phyloP scores from a whole-genome alignment of 2,797 vertebrate species.

The Hyperoplus immaculatus region DNA sequence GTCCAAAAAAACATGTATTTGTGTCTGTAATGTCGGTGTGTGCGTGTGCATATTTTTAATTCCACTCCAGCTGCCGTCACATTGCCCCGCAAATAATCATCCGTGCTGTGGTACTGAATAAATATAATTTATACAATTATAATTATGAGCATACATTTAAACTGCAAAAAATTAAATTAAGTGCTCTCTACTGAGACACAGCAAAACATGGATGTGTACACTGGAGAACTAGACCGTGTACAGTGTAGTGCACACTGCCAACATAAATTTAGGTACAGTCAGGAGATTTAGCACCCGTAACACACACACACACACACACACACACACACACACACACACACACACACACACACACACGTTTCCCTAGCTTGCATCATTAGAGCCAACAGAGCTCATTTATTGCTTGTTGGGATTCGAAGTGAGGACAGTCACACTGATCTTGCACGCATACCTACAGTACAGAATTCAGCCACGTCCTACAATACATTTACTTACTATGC shows the following conservation, averaged over 20 bases:
- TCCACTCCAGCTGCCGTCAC: slow-evolving; percentile 43
- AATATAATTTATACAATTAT: slow-evolving; percentile 68
- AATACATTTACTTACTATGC: slow-evolving; percentile 17
- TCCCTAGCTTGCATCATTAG: slow-evolving; percentile 47
- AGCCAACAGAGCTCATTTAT: slow-evolving; percentile 57
- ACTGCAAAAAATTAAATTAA: slow-evolving; percentile 41
- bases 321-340: too few species aligned
- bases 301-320: neutral
- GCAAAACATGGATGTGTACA: slow-evolving; percentile 42
- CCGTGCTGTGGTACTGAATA: slow-evolving; percentile 56
- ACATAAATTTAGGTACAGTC: slow-evolving; percentile 18
- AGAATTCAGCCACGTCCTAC: slow-evolving; percentile 1
- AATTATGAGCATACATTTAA: slow-evolving; percentile 54
- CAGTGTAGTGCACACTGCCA: neutral
- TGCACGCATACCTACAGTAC: slow-evolving; percentile 9
- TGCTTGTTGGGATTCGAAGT: slow-evolving; percentile 31
- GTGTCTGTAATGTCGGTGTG: slow-evolving; percentile 21
- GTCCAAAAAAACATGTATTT: slow-evolving; percentile 10
- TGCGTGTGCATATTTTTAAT: slow-evolving; percentile 48
- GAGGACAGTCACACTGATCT: slow-evolving; percentile 1
- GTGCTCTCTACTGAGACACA: slow-evolving; percentile 51
- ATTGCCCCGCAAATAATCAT: slow-evolving; percentile 60
- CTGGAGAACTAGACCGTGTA: slow-evolving; percentile 6
- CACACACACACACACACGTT: neutral
- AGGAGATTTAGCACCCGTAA: slow-evolving; percentile 9